phyloP scores from a whole-genome alignment of 2,797 vertebrate genomes.

The Premnoplex brunnescens region DNA sequence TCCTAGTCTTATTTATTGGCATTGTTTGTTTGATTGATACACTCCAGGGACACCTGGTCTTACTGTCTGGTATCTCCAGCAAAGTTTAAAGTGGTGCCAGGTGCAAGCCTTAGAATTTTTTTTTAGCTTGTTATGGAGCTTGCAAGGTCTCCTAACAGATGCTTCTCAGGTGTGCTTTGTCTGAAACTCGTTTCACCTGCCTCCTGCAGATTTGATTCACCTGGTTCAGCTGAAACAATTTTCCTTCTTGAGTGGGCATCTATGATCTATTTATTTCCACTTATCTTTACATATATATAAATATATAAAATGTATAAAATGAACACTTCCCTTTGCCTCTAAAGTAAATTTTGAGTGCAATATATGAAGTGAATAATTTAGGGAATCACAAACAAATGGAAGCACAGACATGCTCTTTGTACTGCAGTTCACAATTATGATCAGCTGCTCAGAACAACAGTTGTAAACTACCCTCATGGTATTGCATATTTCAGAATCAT shows the following conservation, averaged over 20 bases:
- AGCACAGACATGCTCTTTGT: neutral
- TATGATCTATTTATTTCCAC: neutral
- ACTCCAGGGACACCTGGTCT: neutral
- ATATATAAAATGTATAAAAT: neutral
- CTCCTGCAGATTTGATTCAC: neutral
- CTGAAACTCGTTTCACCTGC: neutral
- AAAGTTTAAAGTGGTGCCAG: neutral
- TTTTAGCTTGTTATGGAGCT: neutral
- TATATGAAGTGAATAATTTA: neutral
- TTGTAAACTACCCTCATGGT: neutral
- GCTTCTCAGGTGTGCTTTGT: neutral
- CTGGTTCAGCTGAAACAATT: neutral
- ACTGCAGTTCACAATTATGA: neutral
- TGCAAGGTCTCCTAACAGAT: neutral
- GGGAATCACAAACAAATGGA: neutral
- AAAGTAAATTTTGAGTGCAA: neutral
- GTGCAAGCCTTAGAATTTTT: neutral
- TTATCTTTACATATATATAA: neutral
- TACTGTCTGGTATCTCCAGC: neutral
- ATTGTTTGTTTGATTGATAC: accelerated
- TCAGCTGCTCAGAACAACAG: neutral
- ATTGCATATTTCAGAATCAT: neutral
- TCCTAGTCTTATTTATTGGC: neutral
- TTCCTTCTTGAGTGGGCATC: neutral
- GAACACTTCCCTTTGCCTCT: neutral